Evolutionary conservation across 2,888 invertebrate species (phyloP).

Genomic region (Lochmaea crataegi): DNA sequence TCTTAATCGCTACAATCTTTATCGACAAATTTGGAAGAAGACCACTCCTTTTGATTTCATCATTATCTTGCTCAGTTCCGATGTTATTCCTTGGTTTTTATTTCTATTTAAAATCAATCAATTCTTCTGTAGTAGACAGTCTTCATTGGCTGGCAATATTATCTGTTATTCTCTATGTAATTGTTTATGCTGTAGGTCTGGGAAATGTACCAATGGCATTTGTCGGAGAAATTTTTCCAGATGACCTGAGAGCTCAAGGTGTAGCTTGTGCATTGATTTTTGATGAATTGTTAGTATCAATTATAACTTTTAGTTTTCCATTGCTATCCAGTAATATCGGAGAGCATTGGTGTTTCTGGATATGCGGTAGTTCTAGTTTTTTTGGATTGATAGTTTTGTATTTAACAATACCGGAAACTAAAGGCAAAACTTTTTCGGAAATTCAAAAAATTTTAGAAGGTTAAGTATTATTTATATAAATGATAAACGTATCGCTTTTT

Average conservation of each 20-base stretch:
- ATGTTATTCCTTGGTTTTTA: conserved; percentile 69
- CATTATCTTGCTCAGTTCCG: conserved; percentile 73
- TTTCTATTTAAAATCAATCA: conserved; percentile 70
- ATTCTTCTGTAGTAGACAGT: conserved; percentile 46
- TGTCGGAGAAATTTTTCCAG: conserved; percentile 83
- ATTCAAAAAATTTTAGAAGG: conserved; percentile 40
- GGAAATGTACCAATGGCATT: conserved; percentile 85
- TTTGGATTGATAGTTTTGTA: conserved; percentile 39
- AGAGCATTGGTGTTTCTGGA: conserved; percentile 40
- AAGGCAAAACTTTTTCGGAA: conserved; percentile 45
- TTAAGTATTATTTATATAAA: no score
- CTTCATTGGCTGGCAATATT: conserved; percentile 77
- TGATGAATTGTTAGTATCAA: conserved; percentile 37
- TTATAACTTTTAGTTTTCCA: conserved; percentile 46
- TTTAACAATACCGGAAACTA: conserved; percentile 46
- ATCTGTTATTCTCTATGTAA: conserved; percentile 77
- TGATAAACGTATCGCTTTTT: no score
- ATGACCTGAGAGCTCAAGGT: conserved; percentile 78
- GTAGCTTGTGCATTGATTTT: conserved; percentile 35
- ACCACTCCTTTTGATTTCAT: conserved; percentile 75
- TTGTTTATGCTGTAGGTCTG: conserved; percentile 75
- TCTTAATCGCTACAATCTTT: conserved; percentile 76
- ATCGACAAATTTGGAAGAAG: conserved; percentile 81
- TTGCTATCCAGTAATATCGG: conserved; percentile 33
- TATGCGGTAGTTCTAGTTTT: conserved; percentile 37